These are phyloP conservation scores for Connochaetes taurinus DNA, from an alignment of 2,113 vertebrate genomes.

Conservation along the genomic window DNA sequence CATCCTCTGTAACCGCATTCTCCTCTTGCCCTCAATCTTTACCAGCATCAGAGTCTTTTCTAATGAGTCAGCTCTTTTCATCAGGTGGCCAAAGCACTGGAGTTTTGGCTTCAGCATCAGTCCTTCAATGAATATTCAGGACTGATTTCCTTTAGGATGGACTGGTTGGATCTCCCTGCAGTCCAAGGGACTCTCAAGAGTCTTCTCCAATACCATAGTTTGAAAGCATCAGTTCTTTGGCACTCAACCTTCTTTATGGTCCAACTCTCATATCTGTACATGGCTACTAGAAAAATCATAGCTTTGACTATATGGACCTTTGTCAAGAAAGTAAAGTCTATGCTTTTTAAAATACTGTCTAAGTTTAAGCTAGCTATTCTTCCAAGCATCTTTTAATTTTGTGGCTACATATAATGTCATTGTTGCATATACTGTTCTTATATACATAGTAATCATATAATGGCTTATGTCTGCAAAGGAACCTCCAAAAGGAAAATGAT, in stretches of 20 bases:
- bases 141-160: neutral
- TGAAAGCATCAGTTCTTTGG: neutral
- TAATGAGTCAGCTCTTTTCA: neutral
- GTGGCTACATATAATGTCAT: neutral
- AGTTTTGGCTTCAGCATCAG: neutral
- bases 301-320: neutral
- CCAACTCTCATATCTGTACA: neutral
- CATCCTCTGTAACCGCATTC: neutral
- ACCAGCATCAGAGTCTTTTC: neutral
- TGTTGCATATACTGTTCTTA: neutral
- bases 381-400: neutral
- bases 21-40: neutral
- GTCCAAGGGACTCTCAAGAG: neutral
- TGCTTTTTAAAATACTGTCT: neutral
- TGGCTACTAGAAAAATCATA: neutral
- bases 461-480: neutral
- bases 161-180: neutral
- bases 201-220: neutral
- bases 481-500: fast-evolving
- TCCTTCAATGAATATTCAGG: neutral
- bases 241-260: neutral
- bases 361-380: neutral
- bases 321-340: neutral
- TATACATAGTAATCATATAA: neutral
- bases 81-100: neutral